Conservation (phyloP, 2,113 vertebrate genomes). For the Hippocampus comes region DNA sequence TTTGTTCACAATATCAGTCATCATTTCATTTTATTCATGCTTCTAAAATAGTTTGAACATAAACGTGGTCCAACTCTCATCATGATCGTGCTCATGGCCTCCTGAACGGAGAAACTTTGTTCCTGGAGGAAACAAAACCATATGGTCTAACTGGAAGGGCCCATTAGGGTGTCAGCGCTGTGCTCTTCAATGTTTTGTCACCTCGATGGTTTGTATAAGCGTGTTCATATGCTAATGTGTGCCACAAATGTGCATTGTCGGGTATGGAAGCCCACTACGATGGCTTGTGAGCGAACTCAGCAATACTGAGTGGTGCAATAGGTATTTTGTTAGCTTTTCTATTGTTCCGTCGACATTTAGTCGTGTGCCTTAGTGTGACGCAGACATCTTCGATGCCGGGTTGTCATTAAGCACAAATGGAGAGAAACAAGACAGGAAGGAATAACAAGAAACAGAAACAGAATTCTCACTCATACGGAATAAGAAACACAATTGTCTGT, state of each 20-base stretch:
- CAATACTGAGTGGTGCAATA: slow-evolving; percentile 55
- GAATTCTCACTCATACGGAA: slow-evolving; percentile 24
- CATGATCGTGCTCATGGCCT: slow-evolving; percentile 30
- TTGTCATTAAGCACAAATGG: slow-evolving; percentile 36
- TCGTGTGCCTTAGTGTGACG: slow-evolving; percentile 27
- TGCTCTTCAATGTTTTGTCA: slow-evolving; percentile 37
- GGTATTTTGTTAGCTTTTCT: slow-evolving; percentile 41
- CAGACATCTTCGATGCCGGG: slow-evolving; percentile 64
- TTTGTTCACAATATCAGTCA: too few relatives aligned
- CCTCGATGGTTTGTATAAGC: slow-evolving; percentile 12
- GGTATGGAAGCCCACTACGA: slow-evolving; percentile 19
- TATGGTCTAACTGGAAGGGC: slow-evolving; percentile 24
- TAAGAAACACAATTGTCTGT: slow-evolving; percentile 43
- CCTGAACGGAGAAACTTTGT: slow-evolving; percentile 22
- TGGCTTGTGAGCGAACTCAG: slow-evolving; percentile 25
- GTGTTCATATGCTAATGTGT: not conserved
- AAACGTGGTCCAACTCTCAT: slow-evolving; percentile 59
- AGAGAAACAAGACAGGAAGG: slow-evolving; percentile 43
- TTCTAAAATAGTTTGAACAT: slow-evolving; percentile 69
- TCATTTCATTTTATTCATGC: slow-evolving; percentile 68
- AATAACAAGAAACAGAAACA: slow-evolving; percentile 26
- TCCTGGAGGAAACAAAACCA: slow-evolving; percentile 61
- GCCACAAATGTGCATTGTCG: not conserved
- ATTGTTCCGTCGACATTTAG: slow-evolving; percentile 37
- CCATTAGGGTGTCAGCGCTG: slow-evolving; percentile 31